A percentile compares a stretch with the other conserved stretches of the same genome.
Evolutionary conservation across 2,888 invertebrate species (phyloP).

Genomic region (Pachliopta kotzebuea): DNA sequence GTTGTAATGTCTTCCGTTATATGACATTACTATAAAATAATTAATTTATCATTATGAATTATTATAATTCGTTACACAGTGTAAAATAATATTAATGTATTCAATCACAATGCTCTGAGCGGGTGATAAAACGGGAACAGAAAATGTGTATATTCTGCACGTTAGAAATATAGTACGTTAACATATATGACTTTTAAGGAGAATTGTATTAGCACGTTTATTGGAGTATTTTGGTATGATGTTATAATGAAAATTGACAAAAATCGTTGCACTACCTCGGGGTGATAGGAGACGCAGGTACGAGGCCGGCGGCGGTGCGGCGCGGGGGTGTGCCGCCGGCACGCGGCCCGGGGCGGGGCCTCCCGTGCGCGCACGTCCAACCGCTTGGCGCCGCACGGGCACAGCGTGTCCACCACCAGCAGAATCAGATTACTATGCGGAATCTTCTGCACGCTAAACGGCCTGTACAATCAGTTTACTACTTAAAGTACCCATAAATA

Average conservation of each 20-base stretch:
- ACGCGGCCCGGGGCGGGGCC: conserved; percentile 78
- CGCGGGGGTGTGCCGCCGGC: conserved; percentile 82
- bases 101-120: too few species aligned
- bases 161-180: too few species aligned
- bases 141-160: too few species aligned
- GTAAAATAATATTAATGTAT: too few species aligned
- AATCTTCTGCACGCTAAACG: conserved; percentile 95
- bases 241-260: neutral
- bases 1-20: too few species aligned
- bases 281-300: conserved; percentile 93
- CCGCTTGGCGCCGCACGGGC: conserved; percentile 93
- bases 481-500: neutral
- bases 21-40: too few species aligned
- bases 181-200: too few species aligned
- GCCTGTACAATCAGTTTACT: conserved; percentile 75
- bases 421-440: conserved; percentile 94
- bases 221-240: neutral
- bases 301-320: conserved; percentile 87
- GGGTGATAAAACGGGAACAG: too few species aligned
- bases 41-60: too few species aligned
- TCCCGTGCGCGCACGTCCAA: conserved; percentile 90
- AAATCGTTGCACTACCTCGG: conserved; percentile 83
- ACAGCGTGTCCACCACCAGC: conserved; percentile 92
- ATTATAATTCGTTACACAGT: too few species aligned
- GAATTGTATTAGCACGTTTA: neutral